phyloP scores from a whole-genome alignment of 2,797 vertebrate genomes.

The Betta splendens region DNA sequence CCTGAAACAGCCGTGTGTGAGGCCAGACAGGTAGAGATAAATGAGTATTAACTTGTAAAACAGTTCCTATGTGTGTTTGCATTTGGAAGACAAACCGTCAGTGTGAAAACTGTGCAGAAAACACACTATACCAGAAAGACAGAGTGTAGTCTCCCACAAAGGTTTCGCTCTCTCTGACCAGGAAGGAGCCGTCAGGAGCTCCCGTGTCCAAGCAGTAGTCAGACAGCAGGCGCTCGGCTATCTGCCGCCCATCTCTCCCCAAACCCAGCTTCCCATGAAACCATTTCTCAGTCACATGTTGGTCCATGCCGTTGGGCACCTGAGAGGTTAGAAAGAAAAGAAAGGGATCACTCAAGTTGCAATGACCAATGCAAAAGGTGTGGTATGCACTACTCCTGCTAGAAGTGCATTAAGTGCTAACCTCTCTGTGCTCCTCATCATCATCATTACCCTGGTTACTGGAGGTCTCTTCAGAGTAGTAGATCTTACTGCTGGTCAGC shows the following conservation, averaged over 20 bases:
- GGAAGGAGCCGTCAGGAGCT: constrained; percentile 94
- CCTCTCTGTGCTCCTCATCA: constrained; percentile 97
- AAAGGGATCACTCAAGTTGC: background rate
- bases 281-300: constrained; percentile 96
- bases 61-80: too few species aligned
- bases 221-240: constrained; percentile 91
- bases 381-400: background rate
- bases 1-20: constrained; percentile 71
- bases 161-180: constrained; percentile 97
- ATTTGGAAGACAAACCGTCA: too few species aligned
- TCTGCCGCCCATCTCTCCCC: constrained; percentile 93
- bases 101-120: background rate
- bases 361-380: background rate
- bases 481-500: constrained; percentile 97
- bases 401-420: constrained; percentile 59
- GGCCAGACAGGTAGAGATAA: background rate
- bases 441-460: constrained; percentile 94
- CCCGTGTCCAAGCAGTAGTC: constrained; percentile 97
- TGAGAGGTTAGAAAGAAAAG: constrained; percentile 49
- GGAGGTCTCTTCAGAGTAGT: constrained; percentile 96
- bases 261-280: constrained; percentile 97
- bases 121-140: constrained; percentile 91
- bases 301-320: constrained; percentile 91
- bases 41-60: too few species aligned
- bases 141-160: constrained; percentile 98